Evolutionary conservation across 2,888 invertebrate species (phyloP).

Genomic region (Branchellion lobata): DNA sequence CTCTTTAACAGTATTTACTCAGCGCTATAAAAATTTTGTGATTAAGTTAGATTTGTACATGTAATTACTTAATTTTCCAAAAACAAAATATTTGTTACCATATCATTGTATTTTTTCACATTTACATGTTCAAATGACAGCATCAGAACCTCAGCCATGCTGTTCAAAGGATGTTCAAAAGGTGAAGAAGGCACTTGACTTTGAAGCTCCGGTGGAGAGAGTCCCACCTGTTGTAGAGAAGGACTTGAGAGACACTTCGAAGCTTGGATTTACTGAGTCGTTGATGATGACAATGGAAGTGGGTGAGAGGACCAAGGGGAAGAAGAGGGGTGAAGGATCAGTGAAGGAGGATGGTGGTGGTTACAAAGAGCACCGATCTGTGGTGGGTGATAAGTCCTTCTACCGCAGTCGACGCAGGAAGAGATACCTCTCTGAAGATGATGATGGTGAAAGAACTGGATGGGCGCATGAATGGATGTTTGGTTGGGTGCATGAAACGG

Average conservation of each 20-base stretch:
- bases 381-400: not conserved
- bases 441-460: not conserved
- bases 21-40: too few relatives aligned
- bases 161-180: slow-evolving; percentile 21
- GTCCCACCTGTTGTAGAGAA: not conserved
- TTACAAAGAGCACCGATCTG: not conserved
- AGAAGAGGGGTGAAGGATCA: not conserved
- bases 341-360: not conserved
- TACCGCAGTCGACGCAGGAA: not conserved
- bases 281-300: not conserved
- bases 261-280: not conserved
- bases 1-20: too few relatives aligned
- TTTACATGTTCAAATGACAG: too few relatives aligned
- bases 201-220: not conserved
- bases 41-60: too few relatives aligned
- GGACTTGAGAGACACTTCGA: not conserved
- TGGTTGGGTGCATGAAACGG: too few relatives aligned
- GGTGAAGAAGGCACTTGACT: not conserved
- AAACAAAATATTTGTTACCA: too few relatives aligned
- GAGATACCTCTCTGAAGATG: not conserved
- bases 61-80: too few relatives aligned
- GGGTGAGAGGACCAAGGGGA: not conserved
- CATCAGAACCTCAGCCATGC: slow-evolving; percentile 6
- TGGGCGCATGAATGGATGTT: too few relatives aligned
- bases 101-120: too few relatives aligned